These are phyloP conservation scores for Halictus rubicundus DNA, from an alignment of 1,140 invertebrate genomes.

Conservation along the genomic window DNA sequence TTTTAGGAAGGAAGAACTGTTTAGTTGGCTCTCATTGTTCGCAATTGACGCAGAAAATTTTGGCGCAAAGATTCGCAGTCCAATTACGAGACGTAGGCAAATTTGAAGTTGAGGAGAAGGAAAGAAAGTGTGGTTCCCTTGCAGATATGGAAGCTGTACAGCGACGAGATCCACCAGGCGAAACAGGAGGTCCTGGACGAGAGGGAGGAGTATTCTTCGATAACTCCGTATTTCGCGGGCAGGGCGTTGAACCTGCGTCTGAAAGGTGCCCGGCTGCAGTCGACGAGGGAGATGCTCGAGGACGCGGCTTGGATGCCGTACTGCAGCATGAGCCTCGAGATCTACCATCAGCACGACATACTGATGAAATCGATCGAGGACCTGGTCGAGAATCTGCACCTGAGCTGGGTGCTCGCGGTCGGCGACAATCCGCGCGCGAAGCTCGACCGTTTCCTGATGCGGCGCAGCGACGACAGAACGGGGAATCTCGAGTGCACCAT, in stretches of 20 bases:
- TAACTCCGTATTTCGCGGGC: slow-evolving; percentile 87
- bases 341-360: slow-evolving; percentile 84
- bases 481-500: slow-evolving; percentile 89
- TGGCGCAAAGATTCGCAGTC: too few relatives aligned
- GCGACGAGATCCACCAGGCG: slow-evolving; percentile 87
- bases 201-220: slow-evolving; percentile 83
- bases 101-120: too few relatives aligned
- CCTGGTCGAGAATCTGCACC: slow-evolving; percentile 82
- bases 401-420: slow-evolving; percentile 83
- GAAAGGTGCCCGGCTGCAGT: slow-evolving; percentile 84
- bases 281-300: slow-evolving; percentile 83
- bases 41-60: too few relatives aligned
- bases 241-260: slow-evolving; percentile 84
- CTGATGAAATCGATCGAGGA: slow-evolving; percentile 85
- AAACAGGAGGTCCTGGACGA: slow-evolving; percentile 87
- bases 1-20: too few relatives aligned
- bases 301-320: slow-evolving; percentile 87
- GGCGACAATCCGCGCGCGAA: slow-evolving; percentile 83
- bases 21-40: too few relatives aligned
- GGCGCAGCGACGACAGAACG: slow-evolving; percentile 82
- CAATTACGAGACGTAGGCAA: too few relatives aligned
- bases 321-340: slow-evolving; percentile 86
- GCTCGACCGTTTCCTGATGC: slow-evolving; percentile 87
- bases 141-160: slow-evolving; percentile 88
- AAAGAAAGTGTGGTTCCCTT: too few relatives aligned